Conservation (phyloP, 2,888 invertebrate genomes). For the Luffia ferchaultella region DNA sequence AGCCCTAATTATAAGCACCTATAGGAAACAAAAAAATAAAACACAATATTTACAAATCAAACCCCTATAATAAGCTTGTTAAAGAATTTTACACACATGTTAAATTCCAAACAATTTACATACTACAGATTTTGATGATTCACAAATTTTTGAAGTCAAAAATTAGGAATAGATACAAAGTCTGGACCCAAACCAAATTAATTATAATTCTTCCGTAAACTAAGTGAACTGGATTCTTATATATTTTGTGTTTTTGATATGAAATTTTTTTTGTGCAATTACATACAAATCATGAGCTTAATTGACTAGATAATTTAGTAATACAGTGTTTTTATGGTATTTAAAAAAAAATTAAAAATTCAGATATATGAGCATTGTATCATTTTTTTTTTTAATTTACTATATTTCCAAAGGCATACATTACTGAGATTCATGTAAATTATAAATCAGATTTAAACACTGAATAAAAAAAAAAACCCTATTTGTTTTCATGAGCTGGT, state of each 20-base stretch:
- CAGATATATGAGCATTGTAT: too few relatives aligned
- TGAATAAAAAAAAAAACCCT: neutral
- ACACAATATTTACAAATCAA: slow-evolving; percentile 24
- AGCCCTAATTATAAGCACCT: too few relatives aligned
- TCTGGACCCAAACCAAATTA: slow-evolving; percentile 18
- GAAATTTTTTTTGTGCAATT: neutral
- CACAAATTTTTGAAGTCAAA: slow-evolving; percentile 19
- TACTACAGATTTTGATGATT: slow-evolving; percentile 17
- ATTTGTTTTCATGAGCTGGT: too few relatives aligned
- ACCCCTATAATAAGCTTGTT: slow-evolving; percentile 40
- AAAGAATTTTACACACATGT: slow-evolving; percentile 41
- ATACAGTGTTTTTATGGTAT: too few relatives aligned
- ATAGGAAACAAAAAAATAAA: slow-evolving; percentile 4
- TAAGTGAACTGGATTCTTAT: slow-evolving; percentile 1
- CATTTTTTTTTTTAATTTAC: too few relatives aligned
- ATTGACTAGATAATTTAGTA: neutral
- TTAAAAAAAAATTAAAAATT: too few relatives aligned
- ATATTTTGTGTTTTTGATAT: neutral
- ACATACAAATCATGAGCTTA: neutral
- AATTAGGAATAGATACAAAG: slow-evolving; percentile 20
- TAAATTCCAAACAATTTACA: slow-evolving; percentile 41
- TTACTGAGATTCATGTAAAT: neutral
- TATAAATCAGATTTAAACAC: neutral
- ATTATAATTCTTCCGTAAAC: slow-evolving; percentile 7
- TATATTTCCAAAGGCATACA: neutral